A percentile compares a stretch with the other conserved stretches of the same genome.
phyloP scores from a whole-genome alignment of 2,113 vertebrate genomes.

The Otolemur garnettii region DNA sequence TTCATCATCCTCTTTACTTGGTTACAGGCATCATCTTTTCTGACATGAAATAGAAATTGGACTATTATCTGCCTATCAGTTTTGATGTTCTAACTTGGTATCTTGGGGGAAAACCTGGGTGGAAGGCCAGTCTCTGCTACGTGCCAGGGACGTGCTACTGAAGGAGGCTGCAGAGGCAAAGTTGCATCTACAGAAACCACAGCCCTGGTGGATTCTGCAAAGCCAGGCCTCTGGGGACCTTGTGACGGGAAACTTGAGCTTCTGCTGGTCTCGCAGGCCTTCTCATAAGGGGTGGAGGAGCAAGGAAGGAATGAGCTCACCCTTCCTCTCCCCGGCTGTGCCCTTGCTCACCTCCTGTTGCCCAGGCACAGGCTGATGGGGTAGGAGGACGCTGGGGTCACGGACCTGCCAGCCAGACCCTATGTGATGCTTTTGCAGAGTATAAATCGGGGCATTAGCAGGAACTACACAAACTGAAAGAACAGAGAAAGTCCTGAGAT shows the following conservation, averaged over 20 bases:
- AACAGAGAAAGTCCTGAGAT: neutral
- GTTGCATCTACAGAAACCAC: neutral
- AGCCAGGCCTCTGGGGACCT: neutral
- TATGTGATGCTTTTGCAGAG: neutral
- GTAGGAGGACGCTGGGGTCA: neutral
- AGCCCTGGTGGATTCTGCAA: neutral
- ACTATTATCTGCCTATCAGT: neutral
- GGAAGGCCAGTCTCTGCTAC: accelerated
- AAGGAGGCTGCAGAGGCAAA: neutral
- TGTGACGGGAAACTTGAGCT: neutral
- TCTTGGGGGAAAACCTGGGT: neutral
- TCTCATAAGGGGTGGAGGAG: neutral
- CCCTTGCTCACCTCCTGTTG: neutral
- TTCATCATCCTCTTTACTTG: neutral
- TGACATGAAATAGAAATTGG: neutral
- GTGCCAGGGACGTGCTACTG: accelerated
- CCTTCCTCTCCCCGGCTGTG: neutral
- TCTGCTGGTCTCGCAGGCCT: neutral
- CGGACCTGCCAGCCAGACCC: neutral
- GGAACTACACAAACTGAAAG: neutral
- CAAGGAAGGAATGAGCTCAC: neutral
- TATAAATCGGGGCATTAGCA: neutral
- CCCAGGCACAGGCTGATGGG: neutral
- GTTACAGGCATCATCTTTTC: neutral
- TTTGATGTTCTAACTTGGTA: neutral